These are phyloP conservation scores for Drosophila subsilvestris DNA, from an alignment of 2,888 invertebrate species.

Conservation along the genomic window DNA sequence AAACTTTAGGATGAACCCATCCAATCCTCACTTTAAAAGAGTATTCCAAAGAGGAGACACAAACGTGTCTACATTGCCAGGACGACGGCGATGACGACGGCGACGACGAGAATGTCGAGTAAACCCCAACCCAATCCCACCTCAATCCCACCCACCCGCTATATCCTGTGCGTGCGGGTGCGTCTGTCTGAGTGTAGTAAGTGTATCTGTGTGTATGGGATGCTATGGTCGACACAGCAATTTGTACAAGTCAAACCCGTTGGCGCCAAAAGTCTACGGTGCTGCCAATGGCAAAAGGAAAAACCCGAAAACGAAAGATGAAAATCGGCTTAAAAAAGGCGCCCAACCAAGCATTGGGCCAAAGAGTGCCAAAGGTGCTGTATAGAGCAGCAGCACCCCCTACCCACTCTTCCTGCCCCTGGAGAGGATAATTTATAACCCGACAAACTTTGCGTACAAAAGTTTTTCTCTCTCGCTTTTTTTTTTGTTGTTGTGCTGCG, in stretches of 20 bases:
- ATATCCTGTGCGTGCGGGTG: constrained; percentile 69
- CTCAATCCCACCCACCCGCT: constrained; percentile 12
- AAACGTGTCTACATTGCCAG: constrained; percentile 45
- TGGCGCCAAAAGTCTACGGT: constrained; percentile 82
- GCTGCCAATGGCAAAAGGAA: constrained; percentile 59
- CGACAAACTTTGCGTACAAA: constrained; percentile 76
- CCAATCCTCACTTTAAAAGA: not conserved
- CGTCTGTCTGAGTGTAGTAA: constrained; percentile 39
- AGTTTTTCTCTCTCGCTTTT: constrained; percentile 41
- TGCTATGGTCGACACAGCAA: constrained; percentile 71
- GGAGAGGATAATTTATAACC: constrained; percentile 81
- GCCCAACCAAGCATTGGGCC: constrained; percentile 48
- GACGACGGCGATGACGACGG: constrained; percentile 45
- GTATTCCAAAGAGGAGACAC: constrained; percentile 18
- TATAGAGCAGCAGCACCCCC: constrained; percentile 18
- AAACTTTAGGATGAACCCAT: not conserved
- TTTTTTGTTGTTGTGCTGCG: constrained; percentile 20
- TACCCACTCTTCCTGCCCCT: constrained; percentile 5
- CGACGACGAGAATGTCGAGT: constrained; percentile 37
- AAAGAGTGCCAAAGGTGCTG: constrained; percentile 72
- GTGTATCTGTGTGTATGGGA: constrained; percentile 17
- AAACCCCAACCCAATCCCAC: not conserved
- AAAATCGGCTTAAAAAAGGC: constrained; percentile 74
- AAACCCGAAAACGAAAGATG: constrained; percentile 62
- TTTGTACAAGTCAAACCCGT: constrained; percentile 82